These are phyloP conservation scores for Mohoua ochrocephala DNA, from an alignment of 2,113 vertebrate species.

Conservation along the genomic window DNA sequence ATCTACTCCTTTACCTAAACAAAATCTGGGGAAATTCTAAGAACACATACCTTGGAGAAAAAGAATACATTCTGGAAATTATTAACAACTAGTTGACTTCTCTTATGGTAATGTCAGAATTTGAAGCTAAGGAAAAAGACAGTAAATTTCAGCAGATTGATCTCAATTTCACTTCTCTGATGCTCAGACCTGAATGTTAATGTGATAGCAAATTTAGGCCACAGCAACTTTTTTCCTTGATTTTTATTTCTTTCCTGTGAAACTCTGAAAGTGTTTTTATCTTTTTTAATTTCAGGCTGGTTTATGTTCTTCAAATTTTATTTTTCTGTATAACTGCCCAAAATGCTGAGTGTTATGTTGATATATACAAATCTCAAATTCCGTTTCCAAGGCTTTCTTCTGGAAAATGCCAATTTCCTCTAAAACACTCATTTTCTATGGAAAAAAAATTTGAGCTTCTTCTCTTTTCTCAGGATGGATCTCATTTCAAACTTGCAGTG, in stretches of 20 bases:
- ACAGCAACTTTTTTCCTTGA: neutral
- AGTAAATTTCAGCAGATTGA: neutral
- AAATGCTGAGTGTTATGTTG: neutral
- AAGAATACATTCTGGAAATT: neutral
- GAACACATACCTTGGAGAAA: neutral
- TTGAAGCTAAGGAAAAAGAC: neutral
- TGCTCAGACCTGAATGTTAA: neutral
- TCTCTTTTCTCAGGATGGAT: neutral
- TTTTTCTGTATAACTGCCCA: neutral
- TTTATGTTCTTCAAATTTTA: constrained; percentile 7
- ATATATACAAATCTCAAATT: neutral
- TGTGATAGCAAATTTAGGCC: neutral
- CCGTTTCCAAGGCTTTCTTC: neutral
- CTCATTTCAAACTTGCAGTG: neutral
- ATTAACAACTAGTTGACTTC: neutral
- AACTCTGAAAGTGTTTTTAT: neutral
- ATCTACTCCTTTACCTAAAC: neutral
- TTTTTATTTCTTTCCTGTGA: neutral
- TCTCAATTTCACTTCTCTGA: neutral
- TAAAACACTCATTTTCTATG: neutral
- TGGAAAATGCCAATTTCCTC: neutral
- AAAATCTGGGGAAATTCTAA: neutral
- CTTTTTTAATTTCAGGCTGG: neutral
- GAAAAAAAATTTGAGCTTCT: neutral
- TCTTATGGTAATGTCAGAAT: neutral